Evolutionary conservation across 37 sponge, comb jelly and placozoan species (phyloP).

Genomic region (Ephydatia muelleri): DNA sequence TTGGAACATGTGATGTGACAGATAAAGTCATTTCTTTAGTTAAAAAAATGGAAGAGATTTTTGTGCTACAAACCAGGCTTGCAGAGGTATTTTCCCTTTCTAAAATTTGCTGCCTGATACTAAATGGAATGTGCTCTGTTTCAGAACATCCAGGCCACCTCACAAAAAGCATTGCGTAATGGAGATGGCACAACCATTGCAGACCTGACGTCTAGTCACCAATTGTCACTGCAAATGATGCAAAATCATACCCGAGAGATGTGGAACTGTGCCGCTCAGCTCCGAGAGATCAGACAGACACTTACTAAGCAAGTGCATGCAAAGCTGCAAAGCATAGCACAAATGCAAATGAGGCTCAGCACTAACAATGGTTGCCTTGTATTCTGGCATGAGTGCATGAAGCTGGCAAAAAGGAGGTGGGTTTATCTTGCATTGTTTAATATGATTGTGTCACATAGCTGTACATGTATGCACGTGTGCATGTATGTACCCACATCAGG

Average conservation of each 20-base stretch:
- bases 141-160: constrained; percentile 56
- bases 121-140: neutral
- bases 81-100: neutral
- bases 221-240: constrained; percentile 51
- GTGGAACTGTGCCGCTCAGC: constrained; percentile 1
- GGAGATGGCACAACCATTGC: constrained; percentile 61
- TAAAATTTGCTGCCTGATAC: neutral
- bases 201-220: constrained; percentile 50
- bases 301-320: constrained; percentile 28
- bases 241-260: constrained; percentile 17
- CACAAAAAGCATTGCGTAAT: constrained; percentile 44
- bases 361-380: constrained; percentile 45
- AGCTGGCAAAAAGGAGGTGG: constrained; percentile 57
- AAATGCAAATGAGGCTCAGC: constrained; percentile 49
- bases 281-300: neutral
- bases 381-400: constrained; percentile 47
- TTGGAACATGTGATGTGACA: neutral
- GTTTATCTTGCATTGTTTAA: neutral
- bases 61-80: neutral
- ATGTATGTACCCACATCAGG: too few species aligned
- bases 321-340: constrained; percentile 20
- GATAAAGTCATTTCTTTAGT: neutral
- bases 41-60: neutral
- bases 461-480: too few species aligned
- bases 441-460: too few species aligned